Evolutionary conservation across 2,113 vertebrate genomes (phyloP).

Genomic region (Nibea coibor): DNA sequence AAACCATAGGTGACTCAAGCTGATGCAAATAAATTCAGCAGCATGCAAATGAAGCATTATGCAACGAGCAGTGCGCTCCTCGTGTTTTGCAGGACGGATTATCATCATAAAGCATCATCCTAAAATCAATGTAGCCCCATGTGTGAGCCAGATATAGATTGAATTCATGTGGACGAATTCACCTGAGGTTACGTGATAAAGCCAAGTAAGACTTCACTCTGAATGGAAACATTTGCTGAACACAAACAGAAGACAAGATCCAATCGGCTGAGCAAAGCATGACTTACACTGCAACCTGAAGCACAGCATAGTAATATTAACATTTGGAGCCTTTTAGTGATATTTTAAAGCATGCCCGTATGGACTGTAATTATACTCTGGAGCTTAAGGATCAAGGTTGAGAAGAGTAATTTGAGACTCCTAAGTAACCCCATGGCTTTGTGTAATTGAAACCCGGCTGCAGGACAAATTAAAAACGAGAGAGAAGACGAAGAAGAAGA

Average conservation of each 20-base stretch:
- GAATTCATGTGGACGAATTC: conserved; percentile 8
- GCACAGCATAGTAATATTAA: conserved; percentile 12
- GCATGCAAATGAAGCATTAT: background rate
- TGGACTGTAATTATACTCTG: conserved; percentile 57
- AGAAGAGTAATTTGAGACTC: conserved; percentile 66
- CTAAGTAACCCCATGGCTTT: conserved; percentile 60
- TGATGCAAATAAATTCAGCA: conserved; percentile 1
- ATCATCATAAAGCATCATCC: background rate
- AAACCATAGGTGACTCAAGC: background rate
- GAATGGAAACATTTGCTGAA: conserved; percentile 14
- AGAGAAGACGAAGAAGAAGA: background rate
- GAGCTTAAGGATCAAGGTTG: conserved; percentile 57
- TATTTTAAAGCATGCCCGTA: conserved; percentile 46
- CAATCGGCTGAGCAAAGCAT: background rate
- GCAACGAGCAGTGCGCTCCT: background rate
- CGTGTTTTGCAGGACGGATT: conserved; percentile 20
- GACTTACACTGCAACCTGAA: background rate
- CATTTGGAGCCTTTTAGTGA: conserved; percentile 45
- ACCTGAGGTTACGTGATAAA: conserved; percentile 23
- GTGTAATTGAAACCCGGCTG: conserved; percentile 65
- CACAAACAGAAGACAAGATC: conserved; percentile 4
- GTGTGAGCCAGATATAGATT: conserved; percentile 38
- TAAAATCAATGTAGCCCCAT: conserved; percentile 10
- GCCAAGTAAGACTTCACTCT: conserved; percentile 4
- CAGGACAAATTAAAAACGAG: conserved; percentile 62